Conservation (phyloP, 2,113 vertebrate species). For the Lota lota region DNA sequence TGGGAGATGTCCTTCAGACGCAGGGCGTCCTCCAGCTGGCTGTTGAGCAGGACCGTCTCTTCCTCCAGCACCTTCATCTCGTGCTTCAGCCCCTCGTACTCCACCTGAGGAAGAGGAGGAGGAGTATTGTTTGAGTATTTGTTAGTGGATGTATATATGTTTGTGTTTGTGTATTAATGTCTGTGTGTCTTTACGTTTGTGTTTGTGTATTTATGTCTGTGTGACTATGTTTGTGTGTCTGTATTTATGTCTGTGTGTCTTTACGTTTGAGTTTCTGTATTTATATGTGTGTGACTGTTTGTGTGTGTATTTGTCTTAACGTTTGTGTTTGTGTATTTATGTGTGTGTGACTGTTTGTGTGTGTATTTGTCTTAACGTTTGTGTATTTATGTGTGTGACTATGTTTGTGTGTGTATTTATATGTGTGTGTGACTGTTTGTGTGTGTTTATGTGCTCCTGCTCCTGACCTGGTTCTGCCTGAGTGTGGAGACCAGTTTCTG, state of each 20-base stretch:
- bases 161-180: too few species aligned
- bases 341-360: too few species aligned
- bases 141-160: too few species aligned
- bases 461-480: conserved; percentile 91
- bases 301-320: too few species aligned
- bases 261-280: too few species aligned
- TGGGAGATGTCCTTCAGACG: conserved; percentile 94
- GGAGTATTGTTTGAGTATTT: neutral
- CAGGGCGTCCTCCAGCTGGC: conserved; percentile 93
- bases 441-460: neutral
- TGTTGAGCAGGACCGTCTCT: conserved; percentile 93
- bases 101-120: conserved; percentile 77
- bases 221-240: too few species aligned
- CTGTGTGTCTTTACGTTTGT: too few species aligned
- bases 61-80: conserved; percentile 97
- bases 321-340: too few species aligned
- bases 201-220: too few species aligned
- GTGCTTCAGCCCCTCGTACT: conserved; percentile 97
- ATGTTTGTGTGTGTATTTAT: conserved; percentile 8
- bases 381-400: neutral
- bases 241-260: too few species aligned
- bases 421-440: neutral
- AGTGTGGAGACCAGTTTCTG: conserved; percentile 95
- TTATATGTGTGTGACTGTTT: too few species aligned
- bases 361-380: neutral